Evolutionary conservation across 2,888 invertebrate genomes (phyloP).

Genomic region (Drosophila nr. perissopoda): DNA sequence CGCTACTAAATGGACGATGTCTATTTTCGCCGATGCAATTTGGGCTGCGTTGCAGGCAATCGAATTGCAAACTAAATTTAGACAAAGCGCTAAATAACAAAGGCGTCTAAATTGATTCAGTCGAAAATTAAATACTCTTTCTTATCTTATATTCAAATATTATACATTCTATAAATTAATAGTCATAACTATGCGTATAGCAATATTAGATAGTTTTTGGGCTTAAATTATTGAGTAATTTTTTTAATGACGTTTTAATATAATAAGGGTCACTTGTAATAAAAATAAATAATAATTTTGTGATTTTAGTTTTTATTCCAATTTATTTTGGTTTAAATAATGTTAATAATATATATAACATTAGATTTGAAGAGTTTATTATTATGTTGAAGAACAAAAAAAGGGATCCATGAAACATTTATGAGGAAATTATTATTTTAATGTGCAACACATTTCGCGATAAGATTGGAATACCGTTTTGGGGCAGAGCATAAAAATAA

Average conservation of each 20-base stretch:
- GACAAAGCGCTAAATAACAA: slow-evolving; percentile 16
- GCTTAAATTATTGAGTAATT: no score
- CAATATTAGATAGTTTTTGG: neutral
- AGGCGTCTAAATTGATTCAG: neutral
- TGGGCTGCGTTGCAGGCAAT: slow-evolving; percentile 31
- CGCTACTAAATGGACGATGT: slow-evolving; percentile 31
- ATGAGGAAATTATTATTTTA: neutral
- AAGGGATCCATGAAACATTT: neutral
- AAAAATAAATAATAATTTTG: no score
- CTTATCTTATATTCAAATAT: neutral
- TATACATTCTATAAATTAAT: no score
- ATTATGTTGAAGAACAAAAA: neutral
- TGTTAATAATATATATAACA: no score
- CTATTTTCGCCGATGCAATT: slow-evolving; percentile 36
- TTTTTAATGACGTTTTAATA: no score
- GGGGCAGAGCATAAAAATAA: slow-evolving; percentile 29
- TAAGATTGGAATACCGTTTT: neutral
- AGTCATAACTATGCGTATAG: no score
- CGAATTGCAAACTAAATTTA: slow-evolving; percentile 11
- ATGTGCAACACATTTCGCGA: neutral
- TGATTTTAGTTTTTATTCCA: neutral
- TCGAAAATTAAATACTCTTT: slow-evolving; percentile 3
- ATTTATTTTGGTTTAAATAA: neutral
- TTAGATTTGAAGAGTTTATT: neutral
- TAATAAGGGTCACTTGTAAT: no score